Percentiles rank a stretch among this genome's conserved stretches.
These are phyloP conservation scores for Helarctos malayanus DNA, from an alignment of 2,797 vertebrate species.

Conservation along the genomic window DNA sequence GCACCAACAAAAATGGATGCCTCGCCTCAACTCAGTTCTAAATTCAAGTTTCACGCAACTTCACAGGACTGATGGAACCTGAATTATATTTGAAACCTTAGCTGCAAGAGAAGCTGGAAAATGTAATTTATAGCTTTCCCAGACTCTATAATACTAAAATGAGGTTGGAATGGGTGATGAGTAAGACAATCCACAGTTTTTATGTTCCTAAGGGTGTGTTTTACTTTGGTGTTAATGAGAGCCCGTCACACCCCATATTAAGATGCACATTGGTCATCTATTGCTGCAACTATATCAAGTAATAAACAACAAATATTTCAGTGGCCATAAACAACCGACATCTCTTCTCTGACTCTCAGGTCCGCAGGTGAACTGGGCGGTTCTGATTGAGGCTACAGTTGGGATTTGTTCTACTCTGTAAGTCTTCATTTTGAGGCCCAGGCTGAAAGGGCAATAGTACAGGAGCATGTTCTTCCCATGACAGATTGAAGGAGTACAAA, in stretches of 20 bases:
- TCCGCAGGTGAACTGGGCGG: neutral
- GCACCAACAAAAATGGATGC: neutral
- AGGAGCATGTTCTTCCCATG: neutral
- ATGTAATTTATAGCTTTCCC: neutral
- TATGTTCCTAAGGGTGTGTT: neutral
- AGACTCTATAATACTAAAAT: neutral
- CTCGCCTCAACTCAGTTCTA: neutral
- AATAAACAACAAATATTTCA: neutral
- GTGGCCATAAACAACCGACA: neutral
- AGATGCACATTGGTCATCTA: neutral
- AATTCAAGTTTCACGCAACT: neutral
- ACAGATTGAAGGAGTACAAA: neutral
- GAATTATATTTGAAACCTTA: neutral
- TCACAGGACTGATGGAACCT: neutral
- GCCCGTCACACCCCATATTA: neutral
- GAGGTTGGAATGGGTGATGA: neutral
- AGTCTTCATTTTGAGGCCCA: neutral
- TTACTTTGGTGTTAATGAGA: neutral
- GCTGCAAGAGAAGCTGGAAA: neutral
- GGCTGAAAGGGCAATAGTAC: neutral
- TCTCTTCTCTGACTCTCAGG: neutral
- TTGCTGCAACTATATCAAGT: neutral
- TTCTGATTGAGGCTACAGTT: neutral
- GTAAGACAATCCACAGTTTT: neutral
- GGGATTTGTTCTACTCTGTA: neutral